These are phyloP conservation scores for Melikaiella ostensackeni DNA, from an alignment of 2,888 invertebrate genomes.

Conservation along the genomic window DNA sequence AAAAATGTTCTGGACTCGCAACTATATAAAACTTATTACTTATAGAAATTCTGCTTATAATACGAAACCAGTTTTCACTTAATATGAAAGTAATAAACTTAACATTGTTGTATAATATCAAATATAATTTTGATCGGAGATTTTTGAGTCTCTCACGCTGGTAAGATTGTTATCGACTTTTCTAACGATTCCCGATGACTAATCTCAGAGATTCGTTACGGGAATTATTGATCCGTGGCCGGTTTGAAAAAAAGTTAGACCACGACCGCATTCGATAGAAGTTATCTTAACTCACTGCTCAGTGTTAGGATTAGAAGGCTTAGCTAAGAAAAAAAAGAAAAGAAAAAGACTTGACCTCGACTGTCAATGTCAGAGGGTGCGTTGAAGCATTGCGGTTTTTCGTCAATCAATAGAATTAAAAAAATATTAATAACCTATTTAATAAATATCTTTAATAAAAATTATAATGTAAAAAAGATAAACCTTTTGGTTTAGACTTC, in stretches of 20 bases:
- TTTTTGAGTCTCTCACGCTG: neutral
- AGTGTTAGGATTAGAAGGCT: conserved; percentile 3
- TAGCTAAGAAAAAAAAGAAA: neutral
- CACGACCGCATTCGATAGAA: neutral
- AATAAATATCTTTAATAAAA: neutral
- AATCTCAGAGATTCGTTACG: conserved; percentile 2
- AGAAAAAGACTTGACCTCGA: conserved; percentile 17
- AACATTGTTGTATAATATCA: too few relatives aligned
- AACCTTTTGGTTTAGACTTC: too few relatives aligned
- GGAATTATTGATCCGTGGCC: conserved; percentile 4
- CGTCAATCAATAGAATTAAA: neutral
- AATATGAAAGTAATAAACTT: too few relatives aligned
- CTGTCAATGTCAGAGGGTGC: conserved; percentile 8
- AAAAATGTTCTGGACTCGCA: too few relatives aligned
- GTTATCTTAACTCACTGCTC: neutral
- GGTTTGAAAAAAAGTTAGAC: neutral
- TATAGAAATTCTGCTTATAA: too few relatives aligned
- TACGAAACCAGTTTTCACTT: too few relatives aligned
- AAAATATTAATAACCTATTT: neutral
- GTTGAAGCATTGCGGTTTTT: neutral
- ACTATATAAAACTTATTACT: too few relatives aligned
- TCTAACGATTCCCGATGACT: neutral
- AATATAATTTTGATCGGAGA: neutral
- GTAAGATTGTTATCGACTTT: neutral
- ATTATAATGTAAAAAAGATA: too few relatives aligned